These are phyloP conservation scores for Calliopum simillimum DNA, from an alignment of 2,888 invertebrate genomes.

Conservation along the genomic window DNA sequence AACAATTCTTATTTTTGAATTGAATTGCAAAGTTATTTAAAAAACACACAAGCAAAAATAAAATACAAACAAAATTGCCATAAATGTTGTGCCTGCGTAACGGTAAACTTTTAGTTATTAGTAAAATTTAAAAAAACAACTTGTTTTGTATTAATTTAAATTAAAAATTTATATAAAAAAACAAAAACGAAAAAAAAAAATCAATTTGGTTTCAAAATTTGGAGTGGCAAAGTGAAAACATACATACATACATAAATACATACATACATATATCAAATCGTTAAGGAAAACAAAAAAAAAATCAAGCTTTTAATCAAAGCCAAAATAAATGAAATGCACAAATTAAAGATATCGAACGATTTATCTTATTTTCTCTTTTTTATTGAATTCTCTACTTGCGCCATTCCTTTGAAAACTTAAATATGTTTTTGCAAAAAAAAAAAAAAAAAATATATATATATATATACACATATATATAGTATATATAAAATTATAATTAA, in stretches of 20 bases:
- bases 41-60: constrained; percentile 1
- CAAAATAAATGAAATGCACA: constrained; percentile 26
- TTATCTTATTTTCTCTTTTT: constrained; percentile 24
- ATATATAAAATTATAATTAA: too few relatives aligned
- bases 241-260: too few relatives aligned
- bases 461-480: constrained; percentile 6
- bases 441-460: background rate
- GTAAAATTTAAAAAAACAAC: constrained; percentile 2
- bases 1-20: constrained; percentile 2
- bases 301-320: constrained; percentile 35
- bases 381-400: constrained; percentile 49
- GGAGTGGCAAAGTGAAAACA: too few relatives aligned
- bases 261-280: too few relatives aligned
- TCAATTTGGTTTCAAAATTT: constrained; percentile 23
- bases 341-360: constrained; percentile 30
- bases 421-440: constrained; percentile 5
- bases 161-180: constrained; percentile 3
- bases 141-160: constrained; percentile 17
- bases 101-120: constrained; percentile 27
- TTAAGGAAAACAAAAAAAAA: background rate
- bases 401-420: constrained; percentile 48
- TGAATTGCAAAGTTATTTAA: background rate
- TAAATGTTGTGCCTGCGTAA: constrained; percentile 33
- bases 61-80: constrained; percentile 10
- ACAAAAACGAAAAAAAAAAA: constrained; percentile 29